These are phyloP conservation scores for Mnemiopsis leidyi DNA, from an alignment of 37 sponge, comb jelly and placozoan genomes.

Conservation along the genomic window DNA sequence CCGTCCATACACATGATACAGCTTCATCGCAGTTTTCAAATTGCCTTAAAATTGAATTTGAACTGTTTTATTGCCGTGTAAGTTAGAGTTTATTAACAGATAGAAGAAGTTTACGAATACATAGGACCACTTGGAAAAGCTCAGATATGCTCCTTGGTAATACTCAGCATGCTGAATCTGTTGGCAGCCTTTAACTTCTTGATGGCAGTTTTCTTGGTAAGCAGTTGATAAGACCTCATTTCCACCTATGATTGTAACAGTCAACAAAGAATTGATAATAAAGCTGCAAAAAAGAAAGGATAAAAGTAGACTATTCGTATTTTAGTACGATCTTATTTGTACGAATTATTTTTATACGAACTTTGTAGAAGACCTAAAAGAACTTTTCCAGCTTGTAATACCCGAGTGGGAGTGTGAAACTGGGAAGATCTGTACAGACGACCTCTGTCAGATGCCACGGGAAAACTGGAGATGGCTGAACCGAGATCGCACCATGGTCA, in stretches of 20 bases:
- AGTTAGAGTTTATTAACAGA: not conserved
- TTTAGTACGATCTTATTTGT: too few relatives aligned
- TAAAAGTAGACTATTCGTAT: too few relatives aligned
- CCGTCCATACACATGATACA: too few relatives aligned
- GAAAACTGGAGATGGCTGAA: not conserved
- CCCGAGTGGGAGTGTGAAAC: slow-evolving; percentile 9
- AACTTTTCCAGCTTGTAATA: not conserved
- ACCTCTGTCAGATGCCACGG: not conserved
- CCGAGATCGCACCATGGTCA: not conserved
- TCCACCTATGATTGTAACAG: too few relatives aligned
- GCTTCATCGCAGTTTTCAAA: too few relatives aligned
- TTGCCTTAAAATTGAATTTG: too few relatives aligned
- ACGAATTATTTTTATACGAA: too few relatives aligned
- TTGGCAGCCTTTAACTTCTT: not conserved
- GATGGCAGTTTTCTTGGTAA: not conserved
- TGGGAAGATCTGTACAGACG: not conserved
- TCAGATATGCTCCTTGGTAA: not conserved
- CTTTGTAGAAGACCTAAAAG: too few relatives aligned
- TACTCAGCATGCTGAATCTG: not conserved
- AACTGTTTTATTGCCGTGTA: not conserved
- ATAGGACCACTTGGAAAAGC: not conserved
- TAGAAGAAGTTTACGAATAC: not conserved
- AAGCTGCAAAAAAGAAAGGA: not conserved
- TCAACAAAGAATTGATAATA: too few relatives aligned
- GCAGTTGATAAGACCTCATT: too few relatives aligned